A percentile compares a stretch with the other conserved stretches of the same genome.
phyloP scores from a whole-genome alignment of 2,888 invertebrate species.

The Listrodromus nycthemerus region DNA sequence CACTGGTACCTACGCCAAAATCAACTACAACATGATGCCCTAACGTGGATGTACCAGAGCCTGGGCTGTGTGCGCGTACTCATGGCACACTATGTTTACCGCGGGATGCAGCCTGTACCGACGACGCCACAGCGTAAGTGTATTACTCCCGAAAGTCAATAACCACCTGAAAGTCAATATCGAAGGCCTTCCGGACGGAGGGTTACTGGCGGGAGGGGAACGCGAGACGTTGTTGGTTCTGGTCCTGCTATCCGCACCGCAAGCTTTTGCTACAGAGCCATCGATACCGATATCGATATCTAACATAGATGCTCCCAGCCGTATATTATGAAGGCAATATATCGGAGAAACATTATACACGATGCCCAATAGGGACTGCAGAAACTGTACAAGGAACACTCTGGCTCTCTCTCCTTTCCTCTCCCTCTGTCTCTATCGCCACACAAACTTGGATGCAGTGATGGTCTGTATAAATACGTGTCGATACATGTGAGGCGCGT shows the following conservation, averaged over 20 bases:
- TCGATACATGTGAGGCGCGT: neutral
- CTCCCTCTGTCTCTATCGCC: neutral
- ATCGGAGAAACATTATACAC: slow-evolving; percentile 27
- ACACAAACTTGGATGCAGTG: neutral
- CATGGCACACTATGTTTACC: neutral
- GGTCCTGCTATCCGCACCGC: neutral
- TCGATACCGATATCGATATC: slow-evolving; percentile 40
- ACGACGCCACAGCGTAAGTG: slow-evolving; percentile 46
- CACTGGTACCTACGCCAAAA: slow-evolving; percentile 16
- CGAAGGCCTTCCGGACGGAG: slow-evolving; percentile 34
- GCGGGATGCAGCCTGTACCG: slow-evolving; percentile 18
- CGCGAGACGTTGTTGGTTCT: slow-evolving; percentile 22
- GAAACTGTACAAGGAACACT: neutral
- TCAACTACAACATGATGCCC: slow-evolving; percentile 3
- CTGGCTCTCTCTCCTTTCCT: neutral
- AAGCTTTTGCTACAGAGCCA: slow-evolving; percentile 27
- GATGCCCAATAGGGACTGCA: slow-evolving; percentile 14
- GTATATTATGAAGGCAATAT: slow-evolving; percentile 58
- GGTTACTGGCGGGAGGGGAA: slow-evolving; percentile 18
- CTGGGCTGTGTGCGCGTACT: neutral
- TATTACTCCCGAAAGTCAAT: slow-evolving; percentile 62
- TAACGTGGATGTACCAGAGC: neutral
- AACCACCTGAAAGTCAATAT: slow-evolving; percentile 61
- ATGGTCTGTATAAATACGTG: neutral
- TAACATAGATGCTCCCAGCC: slow-evolving; percentile 19